phyloP scores from a whole-genome alignment of 2,797 vertebrate genomes.

The Platalea minor region DNA sequence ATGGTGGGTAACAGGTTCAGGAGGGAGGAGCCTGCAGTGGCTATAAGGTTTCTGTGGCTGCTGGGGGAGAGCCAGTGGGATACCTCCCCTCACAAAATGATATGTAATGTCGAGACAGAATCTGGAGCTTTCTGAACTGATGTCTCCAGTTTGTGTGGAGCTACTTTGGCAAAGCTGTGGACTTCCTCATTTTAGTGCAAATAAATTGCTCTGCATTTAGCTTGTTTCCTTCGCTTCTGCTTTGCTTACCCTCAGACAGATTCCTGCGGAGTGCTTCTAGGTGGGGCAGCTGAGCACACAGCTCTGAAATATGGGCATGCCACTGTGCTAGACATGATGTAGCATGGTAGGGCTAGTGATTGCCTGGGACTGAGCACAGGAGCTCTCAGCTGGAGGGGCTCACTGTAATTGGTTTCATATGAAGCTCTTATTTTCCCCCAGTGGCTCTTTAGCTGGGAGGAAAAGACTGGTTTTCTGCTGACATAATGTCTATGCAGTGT shows the following conservation, averaged over 20 bases:
- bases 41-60: not conserved
- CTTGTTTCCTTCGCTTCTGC: not conserved
- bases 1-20: rapidly evolving
- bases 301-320: not conserved
- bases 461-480: not conserved
- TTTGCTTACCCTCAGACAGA: not conserved
- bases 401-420: not conserved
- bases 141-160: not conserved
- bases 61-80: too few species aligned
- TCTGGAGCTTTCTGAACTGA: not conserved
- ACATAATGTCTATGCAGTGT: not conserved
- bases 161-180: not conserved
- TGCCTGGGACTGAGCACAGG: not conserved
- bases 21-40: not conserved
- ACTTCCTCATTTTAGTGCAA: not conserved
- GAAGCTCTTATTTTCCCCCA: not conserved
- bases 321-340: not conserved
- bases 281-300: rapidly evolving
- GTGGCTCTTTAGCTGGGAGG: not conserved
- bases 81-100: not conserved
- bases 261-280: not conserved
- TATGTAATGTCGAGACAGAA: rapidly evolving
- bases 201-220: not conserved
- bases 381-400: not conserved
- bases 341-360: not conserved